These are phyloP conservation scores for Dicroscelio sp. DNA, from an alignment of 2,888 invertebrate genomes.

Conservation along the genomic window DNA sequence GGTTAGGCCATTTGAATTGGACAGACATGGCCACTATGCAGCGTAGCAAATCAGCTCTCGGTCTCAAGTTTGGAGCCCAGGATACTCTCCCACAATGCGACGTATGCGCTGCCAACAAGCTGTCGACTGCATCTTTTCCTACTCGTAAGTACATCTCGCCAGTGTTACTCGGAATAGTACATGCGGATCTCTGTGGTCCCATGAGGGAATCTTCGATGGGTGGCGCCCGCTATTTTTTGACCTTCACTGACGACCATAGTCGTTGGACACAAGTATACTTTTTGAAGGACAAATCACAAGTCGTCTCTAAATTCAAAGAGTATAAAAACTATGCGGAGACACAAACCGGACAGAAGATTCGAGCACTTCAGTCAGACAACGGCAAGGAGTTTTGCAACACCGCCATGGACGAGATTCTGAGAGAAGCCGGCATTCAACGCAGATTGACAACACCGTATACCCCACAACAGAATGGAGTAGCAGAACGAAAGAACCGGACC, in stretches of 20 bases:
- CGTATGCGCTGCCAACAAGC: too few species aligned
- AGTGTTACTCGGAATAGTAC: conserved; percentile 6
- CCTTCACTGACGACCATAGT: conserved; percentile 42
- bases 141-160: not conserved
- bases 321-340: conserved; percentile 72
- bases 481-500: too few species aligned
- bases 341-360: conserved; percentile 70
- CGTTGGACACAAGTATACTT: conserved; percentile 72
- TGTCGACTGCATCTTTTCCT: too few species aligned
- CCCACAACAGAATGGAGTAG: too few species aligned
- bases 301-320: conserved; percentile 45
- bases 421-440: too few species aligned
- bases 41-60: too few species aligned
- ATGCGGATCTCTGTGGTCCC: conserved; percentile 43
- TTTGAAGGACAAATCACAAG: conserved; percentile 55
- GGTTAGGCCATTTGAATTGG: too few species aligned
- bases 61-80: too few species aligned
- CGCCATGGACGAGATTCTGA: conserved; percentile 18
- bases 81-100: too few species aligned
- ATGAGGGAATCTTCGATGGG: conserved; percentile 9
- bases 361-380: conserved; percentile 69
- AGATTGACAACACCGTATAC: too few species aligned
- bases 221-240: conserved; percentile 72
- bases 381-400: conserved; percentile 62
- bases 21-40: too few species aligned